phyloP scores from a whole-genome alignment of 2,797 vertebrate species.

The Acrocephalus scirpaceus region DNA sequence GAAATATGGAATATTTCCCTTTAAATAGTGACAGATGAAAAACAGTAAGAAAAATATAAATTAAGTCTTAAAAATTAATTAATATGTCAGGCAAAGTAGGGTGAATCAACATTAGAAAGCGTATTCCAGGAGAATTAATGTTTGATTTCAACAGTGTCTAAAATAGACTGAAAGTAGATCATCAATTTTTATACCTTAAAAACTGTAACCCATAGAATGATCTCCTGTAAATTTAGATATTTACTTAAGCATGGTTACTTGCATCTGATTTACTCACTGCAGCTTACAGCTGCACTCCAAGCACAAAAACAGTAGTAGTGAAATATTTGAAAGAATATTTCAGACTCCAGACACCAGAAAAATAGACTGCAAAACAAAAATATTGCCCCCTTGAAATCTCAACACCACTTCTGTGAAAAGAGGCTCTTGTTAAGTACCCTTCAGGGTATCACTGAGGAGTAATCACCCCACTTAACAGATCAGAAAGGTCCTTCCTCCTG shows the following conservation, averaged over 20 bases:
- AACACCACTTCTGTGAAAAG: not conserved
- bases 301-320: not conserved
- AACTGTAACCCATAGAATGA: not conserved
- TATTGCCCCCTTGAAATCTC: not conserved
- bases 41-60: not conserved
- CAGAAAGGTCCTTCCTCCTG: not conserved
- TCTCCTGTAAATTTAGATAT: not conserved
- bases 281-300: not conserved
- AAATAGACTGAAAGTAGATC: fast-evolving
- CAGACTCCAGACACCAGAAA: not conserved
- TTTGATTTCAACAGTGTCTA: not conserved
- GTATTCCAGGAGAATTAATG: not conserved
- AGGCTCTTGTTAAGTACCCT: not conserved
- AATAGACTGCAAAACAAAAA: not conserved
- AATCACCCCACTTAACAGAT: not conserved
- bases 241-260: not conserved
- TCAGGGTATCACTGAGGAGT: not conserved
- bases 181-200: not conserved
- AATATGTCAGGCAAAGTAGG: not conserved
- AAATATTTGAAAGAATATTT: not conserved
- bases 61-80: not conserved
- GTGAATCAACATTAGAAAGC: not conserved
- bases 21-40: not conserved
- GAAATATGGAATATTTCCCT: not conserved
- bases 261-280: not conserved